Base-by-base conservation (phyloP, 2,113 vertebrate species). In the Merops nubicus region DNA sequence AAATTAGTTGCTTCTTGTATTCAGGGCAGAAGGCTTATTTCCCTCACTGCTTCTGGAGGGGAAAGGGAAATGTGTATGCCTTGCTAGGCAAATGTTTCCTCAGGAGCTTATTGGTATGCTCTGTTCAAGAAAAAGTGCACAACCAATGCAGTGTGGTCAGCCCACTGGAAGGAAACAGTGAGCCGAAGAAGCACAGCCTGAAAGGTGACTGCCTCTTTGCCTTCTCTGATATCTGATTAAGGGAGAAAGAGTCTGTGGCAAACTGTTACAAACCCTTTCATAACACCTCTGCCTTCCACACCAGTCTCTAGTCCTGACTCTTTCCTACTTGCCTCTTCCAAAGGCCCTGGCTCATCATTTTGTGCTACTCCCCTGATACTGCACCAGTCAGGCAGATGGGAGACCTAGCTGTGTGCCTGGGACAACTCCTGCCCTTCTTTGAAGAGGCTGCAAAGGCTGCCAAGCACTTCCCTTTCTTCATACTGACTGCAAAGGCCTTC, bases 361-460 rank as follows among this genome's bases (percentile, higher is more conserved):
- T 88, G 21, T 60, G 12, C 8, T 79, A 43, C 10, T 78, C 6
- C 60, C 38, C 47, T 56, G 65, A 23, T 11, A 51, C 20, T 43
- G 26, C 31, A 36, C 8, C 43, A 60, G 25, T 33, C 36, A 29
- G 48, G 21, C 9, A n/a, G 28, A 68, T 11, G 20, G 73, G 80
- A 88, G 77, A 78, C 62, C 43, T 59, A n/a, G 40, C 64, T 3
- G 1, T 72, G 68, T 40, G 47, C 28, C 69, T 75, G 28, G 81
- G 51, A 33, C 4, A 9, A 79, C 48, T 91, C 65, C 53, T 85
- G 48, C 56, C 50, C 38, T 23, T 57, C 85, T 95, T 68, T 96
- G 89, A 94, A 94, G 69, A 72, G 43, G 18, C 67, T 80, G 79
- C 43, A 85, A 77, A 90, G 64, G 34, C 80, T 96, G 80, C 73